These are phyloP conservation scores for Otus sunia DNA, from an alignment of 2,113 vertebrate genomes.

Conservation along the genomic window DNA sequence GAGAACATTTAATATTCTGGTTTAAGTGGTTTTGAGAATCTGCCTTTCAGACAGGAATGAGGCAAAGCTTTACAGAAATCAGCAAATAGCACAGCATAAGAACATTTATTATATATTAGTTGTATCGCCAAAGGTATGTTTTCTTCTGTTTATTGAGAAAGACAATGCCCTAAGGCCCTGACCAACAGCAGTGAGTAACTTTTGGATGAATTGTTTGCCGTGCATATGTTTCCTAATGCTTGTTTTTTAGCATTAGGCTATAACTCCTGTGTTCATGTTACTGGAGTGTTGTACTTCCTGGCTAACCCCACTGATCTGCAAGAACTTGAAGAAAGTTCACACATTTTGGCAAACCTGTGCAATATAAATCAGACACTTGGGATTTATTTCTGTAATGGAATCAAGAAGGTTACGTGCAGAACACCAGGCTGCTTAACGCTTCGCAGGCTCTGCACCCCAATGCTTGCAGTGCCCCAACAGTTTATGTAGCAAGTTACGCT, in stretches of 20 bases:
- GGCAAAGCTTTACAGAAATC: not conserved
- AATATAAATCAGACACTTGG: not conserved
- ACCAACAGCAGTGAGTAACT: not conserved
- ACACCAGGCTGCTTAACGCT: not conserved
- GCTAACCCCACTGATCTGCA: not conserved
- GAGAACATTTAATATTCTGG: not conserved
- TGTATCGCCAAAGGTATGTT: not conserved
- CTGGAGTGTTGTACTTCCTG: not conserved
- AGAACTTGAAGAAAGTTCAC: conserved; percentile 2
- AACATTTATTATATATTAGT: not conserved
- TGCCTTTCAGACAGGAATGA: not conserved
- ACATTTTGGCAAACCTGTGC: conserved; percentile 8
- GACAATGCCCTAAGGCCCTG: not conserved
- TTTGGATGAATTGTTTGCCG: not conserved
- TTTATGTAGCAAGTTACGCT: not conserved
- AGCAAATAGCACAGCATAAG: not conserved
- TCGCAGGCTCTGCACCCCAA: not conserved
- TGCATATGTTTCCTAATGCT: not conserved
- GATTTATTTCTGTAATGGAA: conserved; percentile 13
- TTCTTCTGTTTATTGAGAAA: not conserved
- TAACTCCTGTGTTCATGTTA: not conserved
- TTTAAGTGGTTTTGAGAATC: not conserved
- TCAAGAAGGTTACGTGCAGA: not conserved
- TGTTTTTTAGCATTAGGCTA: not conserved
- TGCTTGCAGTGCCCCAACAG: not conserved